Base-by-base conservation (phyloP, 2,797 vertebrate genomes). In the Hypotaenidia okinawae region DNA sequence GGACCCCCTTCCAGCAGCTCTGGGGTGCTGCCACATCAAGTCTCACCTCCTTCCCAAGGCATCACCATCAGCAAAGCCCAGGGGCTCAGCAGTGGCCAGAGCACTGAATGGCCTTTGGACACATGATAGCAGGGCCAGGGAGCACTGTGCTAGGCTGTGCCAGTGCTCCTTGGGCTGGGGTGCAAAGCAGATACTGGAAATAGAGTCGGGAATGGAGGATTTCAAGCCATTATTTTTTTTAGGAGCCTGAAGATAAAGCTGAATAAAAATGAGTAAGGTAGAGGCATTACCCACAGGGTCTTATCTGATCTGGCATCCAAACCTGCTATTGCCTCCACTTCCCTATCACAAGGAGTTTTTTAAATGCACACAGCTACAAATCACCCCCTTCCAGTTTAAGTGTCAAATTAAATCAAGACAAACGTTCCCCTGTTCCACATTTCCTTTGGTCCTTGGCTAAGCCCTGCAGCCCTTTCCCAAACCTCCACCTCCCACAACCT, bases 371-470 rank as follows among this genome's bases (percentile, higher is more conserved):
- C 39, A 80, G 83, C 95, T 95, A 97, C 95, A 97, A 97, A 97
- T 96, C 95, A 97, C 88, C 72, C 88, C 93, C 92, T 95, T 93
- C 90, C 90, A 94, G 90, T 94, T 92, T 82, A 89, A 94, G 92
- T 91, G 95, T 96, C 95, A 96, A 94, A 96, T 96, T 96, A 96
- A 97, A 97, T 96, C 94, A 96, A 96, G 95, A 96, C 93, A 95
- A 97, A 94, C 62, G 85, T 87, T 96, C 92, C 92, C 93, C 86
- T 93, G 90, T 87, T 94, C 81, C 95, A 90, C 85, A 63, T 90
- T 94, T 91, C 94, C 91, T 95, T 94, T 91, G 92, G 91, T 92
- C 96, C 89, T 91, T 91, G 89, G 95, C 94, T 93, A 87, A 93
- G 88, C 95, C 95, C 91, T 85, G 73, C 84, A 85, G 87, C 89